Conservation (phyloP, 2,113 vertebrate genomes). For the Oplegnathus fasciatus region DNA sequence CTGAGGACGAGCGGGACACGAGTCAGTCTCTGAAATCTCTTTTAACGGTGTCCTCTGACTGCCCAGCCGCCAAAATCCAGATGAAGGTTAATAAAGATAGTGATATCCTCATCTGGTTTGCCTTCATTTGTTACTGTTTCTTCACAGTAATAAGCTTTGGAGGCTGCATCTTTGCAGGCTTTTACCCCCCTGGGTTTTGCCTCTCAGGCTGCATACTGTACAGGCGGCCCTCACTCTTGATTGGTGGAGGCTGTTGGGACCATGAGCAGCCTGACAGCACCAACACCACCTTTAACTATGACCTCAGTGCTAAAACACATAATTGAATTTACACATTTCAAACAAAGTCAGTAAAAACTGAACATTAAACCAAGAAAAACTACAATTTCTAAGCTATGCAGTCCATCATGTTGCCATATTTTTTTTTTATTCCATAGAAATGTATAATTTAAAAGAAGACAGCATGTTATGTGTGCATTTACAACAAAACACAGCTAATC, state of each 20-base stretch:
- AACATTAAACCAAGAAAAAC: no score
- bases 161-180: background rate
- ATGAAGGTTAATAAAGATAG: constrained; percentile 15
- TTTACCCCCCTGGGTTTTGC: constrained; percentile 9
- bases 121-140: constrained; percentile 13
- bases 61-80: constrained; percentile 9
- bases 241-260: constrained; percentile 6
- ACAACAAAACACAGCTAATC: background rate
- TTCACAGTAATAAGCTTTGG: background rate
- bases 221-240: background rate
- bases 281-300: no score
- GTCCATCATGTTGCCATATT: no score
- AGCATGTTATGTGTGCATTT: no score
- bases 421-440: no score
- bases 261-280: background rate
- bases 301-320: no score
- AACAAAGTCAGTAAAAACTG: no score
- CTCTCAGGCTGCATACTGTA: constrained; percentile 21
- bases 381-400: no score
- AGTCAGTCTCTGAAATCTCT: constrained; percentile 26
- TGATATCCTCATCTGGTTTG: background rate
- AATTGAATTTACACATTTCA: no score
- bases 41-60: constrained; percentile 7
- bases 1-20: background rate
- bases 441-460: no score